Evolutionary conservation across 1,140 invertebrate genomes (phyloP).

Genomic region (Drosophila leontia): DNA sequence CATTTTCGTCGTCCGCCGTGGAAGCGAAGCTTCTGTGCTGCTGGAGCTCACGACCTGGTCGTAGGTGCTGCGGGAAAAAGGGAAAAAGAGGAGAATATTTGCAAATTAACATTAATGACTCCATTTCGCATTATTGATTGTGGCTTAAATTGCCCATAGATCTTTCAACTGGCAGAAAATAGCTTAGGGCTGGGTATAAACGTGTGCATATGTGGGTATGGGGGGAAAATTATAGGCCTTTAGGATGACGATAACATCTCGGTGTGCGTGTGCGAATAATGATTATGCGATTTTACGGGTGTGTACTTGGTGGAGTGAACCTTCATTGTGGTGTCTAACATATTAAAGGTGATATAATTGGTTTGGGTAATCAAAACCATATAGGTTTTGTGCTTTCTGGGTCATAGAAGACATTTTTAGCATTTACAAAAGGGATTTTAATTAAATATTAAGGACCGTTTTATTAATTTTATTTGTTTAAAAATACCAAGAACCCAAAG

Average conservation of each 20-base stretch:
- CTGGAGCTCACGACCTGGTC: constrained; percentile 52
- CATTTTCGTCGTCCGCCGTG: constrained; percentile 46
- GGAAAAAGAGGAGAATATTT: constrained; percentile 30
- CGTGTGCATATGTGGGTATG: not conserved
- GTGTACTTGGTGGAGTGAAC: constrained; percentile 4
- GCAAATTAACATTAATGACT: constrained; percentile 76
- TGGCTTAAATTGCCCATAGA: constrained; percentile 55
- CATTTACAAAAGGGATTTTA: not conserved
- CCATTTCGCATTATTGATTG: constrained; percentile 70
- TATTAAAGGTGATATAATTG: not conserved
- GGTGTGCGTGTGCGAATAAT: constrained; percentile 8
- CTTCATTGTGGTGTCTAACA: not conserved
- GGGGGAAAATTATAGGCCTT: constrained; percentile 15
- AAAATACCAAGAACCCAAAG: not conserved
- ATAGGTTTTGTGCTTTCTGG: too few species aligned
- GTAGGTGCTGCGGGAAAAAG: constrained; percentile 13
- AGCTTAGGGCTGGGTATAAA: constrained; percentile 26
- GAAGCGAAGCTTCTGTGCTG: constrained; percentile 69
- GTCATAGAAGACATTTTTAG: too few species aligned
- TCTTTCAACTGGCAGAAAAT: constrained; percentile 39
- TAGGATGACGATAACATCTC: constrained; percentile 37
- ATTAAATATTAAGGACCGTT: not conserved
- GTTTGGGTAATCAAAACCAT: too few species aligned
- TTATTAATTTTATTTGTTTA: rapidly evolving
- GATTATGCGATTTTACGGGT: not conserved